Evolutionary conservation across 2,888 invertebrate genomes (phyloP), one percentile per base, ranked within the genome.

Genomic region (Drosophila falleni): DNA sequence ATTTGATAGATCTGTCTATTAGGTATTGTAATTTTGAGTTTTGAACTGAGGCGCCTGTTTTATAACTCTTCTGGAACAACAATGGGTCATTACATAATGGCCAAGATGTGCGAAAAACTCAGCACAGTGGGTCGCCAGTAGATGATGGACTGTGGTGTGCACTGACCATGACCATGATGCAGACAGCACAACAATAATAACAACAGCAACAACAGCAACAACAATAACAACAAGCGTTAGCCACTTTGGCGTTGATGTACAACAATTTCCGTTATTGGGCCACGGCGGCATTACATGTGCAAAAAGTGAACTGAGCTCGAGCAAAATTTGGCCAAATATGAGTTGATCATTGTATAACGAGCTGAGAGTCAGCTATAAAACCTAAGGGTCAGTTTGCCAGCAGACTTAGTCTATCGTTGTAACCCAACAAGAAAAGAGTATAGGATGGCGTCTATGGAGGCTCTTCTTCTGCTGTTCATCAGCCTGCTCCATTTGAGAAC

Each of bases 121-220:
- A 49, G 23, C 68, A 54, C 65, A 41, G 87, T 77, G 71, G 81
- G 78, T 72, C 69, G 89, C 44, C 54, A 59, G 51, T 46, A 29
- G 62, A 11, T 44, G 62, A 44, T 53, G 42, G 54, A 8, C 49
- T 3, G 23, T 4, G 26, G 80, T 87, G 87, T 86, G 83, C 90
- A 90, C 85, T 91, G 91, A 89, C 91, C 91, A 90, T 90, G 91
- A 84, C 89, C 89, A 79, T 90, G 89, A 65, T 68, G 81, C 69
- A 26, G 58, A 29, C 47, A 26, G 63, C 39, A 41, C 60, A 42
- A 42, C 68, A 65, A 19, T 50, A 44, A 37, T 47, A 60, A 49
- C 46, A 70, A 35, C 39, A 67, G 53, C 41, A 49, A 47, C 54
- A 61, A 19, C 47, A 65, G 49, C 53, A 54, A 56, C 50, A 47